Evolutionary conservation across 2,888 invertebrate species (phyloP).

Genomic region (Cheilosia pagana): DNA sequence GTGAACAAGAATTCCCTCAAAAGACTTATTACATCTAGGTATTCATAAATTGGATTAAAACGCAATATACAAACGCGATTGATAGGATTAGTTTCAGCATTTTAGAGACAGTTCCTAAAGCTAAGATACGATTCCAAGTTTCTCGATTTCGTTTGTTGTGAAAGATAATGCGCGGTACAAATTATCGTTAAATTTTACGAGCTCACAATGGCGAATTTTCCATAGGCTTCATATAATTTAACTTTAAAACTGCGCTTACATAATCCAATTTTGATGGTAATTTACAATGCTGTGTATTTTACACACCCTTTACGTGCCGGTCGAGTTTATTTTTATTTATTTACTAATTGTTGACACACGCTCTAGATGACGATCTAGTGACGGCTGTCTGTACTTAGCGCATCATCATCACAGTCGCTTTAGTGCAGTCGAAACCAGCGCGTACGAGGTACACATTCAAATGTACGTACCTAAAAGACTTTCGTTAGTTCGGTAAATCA

Average conservation of each 20-base stretch:
- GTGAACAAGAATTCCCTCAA: too few relatives aligned
- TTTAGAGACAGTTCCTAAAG: too few relatives aligned
- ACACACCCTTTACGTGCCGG: conserved; percentile 13
- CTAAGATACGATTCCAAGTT: too few relatives aligned
- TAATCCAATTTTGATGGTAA: background rate
- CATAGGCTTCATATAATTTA: too few relatives aligned
- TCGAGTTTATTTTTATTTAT: conserved; percentile 33
- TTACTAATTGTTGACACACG: conserved; percentile 47
- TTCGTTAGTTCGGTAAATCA: background rate
- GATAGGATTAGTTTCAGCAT: too few relatives aligned
- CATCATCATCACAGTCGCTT: conserved; percentile 5
- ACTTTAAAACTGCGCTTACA: background rate
- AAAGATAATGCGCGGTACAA: background rate
- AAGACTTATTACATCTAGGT: too few relatives aligned
- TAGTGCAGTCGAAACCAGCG: conserved; percentile 6
- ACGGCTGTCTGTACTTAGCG: background rate
- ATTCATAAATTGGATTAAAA: too few relatives aligned
- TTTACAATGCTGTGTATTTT: background rate
- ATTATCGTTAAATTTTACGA: too few relatives aligned
- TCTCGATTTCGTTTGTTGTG: background rate
- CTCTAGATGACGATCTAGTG: conserved; percentile 12
- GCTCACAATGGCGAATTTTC: too few relatives aligned
- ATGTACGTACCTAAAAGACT: background rate
- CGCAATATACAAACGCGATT: too few relatives aligned
- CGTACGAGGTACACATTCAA: background rate